Conservation (phyloP, 2,888 invertebrate species). For the Zygaena filipendulae region DNA sequence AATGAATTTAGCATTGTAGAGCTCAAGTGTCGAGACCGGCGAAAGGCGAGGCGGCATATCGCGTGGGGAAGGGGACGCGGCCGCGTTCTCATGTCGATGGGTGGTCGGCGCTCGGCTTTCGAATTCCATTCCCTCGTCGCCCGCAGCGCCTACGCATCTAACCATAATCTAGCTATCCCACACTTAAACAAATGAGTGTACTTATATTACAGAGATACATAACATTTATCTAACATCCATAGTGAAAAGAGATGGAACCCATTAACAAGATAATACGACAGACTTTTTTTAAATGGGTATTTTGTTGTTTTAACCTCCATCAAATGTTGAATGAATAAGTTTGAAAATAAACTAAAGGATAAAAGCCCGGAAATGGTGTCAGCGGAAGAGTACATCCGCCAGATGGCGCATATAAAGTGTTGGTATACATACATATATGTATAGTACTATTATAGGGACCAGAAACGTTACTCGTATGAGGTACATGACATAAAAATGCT, state of each 20-base stretch:
- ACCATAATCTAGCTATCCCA: conserved; percentile 7
- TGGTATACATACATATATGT: too few species aligned
- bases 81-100: conserved; percentile 65
- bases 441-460: conserved; percentile 19
- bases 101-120: conserved; percentile 66
- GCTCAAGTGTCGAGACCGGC: conserved; percentile 58
- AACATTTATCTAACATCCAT: not conserved
- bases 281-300: conserved; percentile 11
- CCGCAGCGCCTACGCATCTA: conserved; percentile 54
- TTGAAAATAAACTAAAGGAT: conserved; percentile 50
- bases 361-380: conserved; percentile 54
- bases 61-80: conserved; percentile 62
- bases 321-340: conserved; percentile 38
- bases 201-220: not conserved
- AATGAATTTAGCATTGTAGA: conserved; percentile 62
- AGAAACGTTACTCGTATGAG: too few species aligned
- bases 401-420: conserved; percentile 55
- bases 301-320: conserved; percentile 12
- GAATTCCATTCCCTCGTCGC: conserved; percentile 63
- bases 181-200: too few species aligned
- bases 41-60: conserved; percentile 49
- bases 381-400: conserved; percentile 62
- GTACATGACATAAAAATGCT: too few species aligned
- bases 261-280: conserved; percentile 13
- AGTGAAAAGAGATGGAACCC: conserved; percentile 11